Base-by-base conservation (phyloP, 2,888 invertebrate species). In the Desoria tigrina region DNA sequence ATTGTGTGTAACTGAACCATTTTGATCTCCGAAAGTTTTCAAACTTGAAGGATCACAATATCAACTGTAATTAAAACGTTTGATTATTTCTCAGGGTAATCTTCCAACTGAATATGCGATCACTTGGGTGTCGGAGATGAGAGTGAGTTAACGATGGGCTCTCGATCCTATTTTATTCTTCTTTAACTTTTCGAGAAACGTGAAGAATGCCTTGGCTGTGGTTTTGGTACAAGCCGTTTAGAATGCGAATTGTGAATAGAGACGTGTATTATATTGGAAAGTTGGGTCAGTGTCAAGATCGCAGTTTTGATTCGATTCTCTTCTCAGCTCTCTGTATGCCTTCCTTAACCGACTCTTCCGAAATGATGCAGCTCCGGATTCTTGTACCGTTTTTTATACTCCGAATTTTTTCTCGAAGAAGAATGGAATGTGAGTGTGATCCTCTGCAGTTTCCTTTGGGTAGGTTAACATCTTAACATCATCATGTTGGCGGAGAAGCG, bases 201-300 rank as follows among this genome's bases (percentile, higher is more conserved):
- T 9, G 45, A 16, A 45, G 21, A 45, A 45, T 45, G 45, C 21
- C 16, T 45, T 16, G 45, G 16, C 45, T 45, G 39, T 16, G 39
- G 39, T 39, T 45, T 45, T 45, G 45, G n/a, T 9, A 11, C 45
- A 45, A 39, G 9, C 39, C 16, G 9, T 11, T 16, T 39, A 9
- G 9, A 45, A 18, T 45, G 16, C 45, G 6, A 45, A n/a, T n/a
- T n/a, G 16, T 45, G 45, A 6, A 45, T 21, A 6, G 16, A 21
- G 6, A 16, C 4, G n/a, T 45, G 4, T 18, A 45, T 18, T 21
- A 6, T 45, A 16, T 45, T 21, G 21, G 45, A 45, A 45, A 45
- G 45, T 55, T 55, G 55, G 55, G 26, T 55, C 55, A 55, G 55
- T 27, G 55, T 55, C 55, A 55, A 55, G 55, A 55, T 28, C 55